Evolutionary conservation across 64 coral and sea anemone genomes (phyloP).

Genomic region (Astreopora myriophthalma): DNA sequence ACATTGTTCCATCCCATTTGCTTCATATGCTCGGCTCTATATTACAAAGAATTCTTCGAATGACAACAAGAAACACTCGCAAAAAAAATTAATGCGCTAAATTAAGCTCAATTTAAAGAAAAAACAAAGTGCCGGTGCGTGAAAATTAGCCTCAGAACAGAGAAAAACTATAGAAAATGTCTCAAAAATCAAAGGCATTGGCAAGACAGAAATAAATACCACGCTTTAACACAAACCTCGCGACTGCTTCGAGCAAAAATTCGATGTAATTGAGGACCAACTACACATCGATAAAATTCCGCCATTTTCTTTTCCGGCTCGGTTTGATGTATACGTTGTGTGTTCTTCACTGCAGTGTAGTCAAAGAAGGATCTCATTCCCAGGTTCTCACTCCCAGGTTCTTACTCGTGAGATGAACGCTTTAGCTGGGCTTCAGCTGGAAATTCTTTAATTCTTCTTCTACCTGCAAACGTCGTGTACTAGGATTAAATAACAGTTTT

Average conservation of each 20-base stretch:
- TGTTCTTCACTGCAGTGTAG: not conserved
- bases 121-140: not conserved
- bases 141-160: not conserved
- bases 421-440: too few relatives aligned
- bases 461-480: too few relatives aligned
- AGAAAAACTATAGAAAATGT: not conserved
- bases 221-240: conserved; percentile 1
- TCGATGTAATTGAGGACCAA: conserved; percentile 53
- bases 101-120: not conserved
- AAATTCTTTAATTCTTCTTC: too few relatives aligned
- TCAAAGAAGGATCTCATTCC: not conserved
- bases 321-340: not conserved
- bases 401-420: too few relatives aligned
- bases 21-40: conserved; percentile 53
- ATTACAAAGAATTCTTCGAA: not conserved
- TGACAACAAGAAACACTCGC: not conserved
- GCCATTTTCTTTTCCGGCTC: conserved; percentile 6
- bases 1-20: conserved; percentile 57
- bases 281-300: conserved; percentile 48
- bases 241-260: conserved; percentile 32
- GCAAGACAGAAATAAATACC: too few relatives aligned
- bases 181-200: not conserved
- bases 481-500: too few relatives aligned
- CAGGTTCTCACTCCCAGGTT: too few relatives aligned
- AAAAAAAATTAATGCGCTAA: not conserved